Percentiles rank a stretch among this genome's conserved stretches.
phyloP scores from a whole-genome alignment of 2,797 vertebrate genomes.

The Mastacembelus armatus region DNA sequence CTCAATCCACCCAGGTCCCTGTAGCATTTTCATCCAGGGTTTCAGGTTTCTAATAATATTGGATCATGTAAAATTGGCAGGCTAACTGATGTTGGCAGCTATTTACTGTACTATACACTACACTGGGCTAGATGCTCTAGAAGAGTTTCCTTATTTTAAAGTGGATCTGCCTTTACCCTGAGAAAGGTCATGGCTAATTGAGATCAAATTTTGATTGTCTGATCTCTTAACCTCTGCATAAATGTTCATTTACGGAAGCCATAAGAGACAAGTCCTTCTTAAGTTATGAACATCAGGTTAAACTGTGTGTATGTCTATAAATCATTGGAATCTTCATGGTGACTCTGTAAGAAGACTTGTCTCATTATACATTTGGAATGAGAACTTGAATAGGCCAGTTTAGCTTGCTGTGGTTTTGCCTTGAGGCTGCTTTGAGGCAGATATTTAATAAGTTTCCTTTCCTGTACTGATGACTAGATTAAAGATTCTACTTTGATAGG shows the following conservation, averaged over 20 bases:
- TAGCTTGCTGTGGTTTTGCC: constrained; percentile 69
- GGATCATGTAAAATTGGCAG: constrained; percentile 76
- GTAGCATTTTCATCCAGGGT: constrained; percentile 59
- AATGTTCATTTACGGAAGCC: constrained; percentile 65
- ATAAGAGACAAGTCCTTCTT: constrained; percentile 48
- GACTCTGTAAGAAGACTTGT: constrained; percentile 46
- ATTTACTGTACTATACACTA: constrained; percentile 60
- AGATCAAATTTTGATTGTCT: constrained; percentile 70
- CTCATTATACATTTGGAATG: constrained; percentile 66
- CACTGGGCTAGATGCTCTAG: constrained; percentile 51
- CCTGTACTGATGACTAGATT: constrained; percentile 63
- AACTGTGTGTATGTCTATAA: constrained; percentile 53
- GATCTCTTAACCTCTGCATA: constrained; percentile 62
- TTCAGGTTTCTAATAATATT: constrained; percentile 73
- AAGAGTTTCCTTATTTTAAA: constrained; percentile 52
- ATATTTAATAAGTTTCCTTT: constrained; percentile 69
- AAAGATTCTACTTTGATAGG: constrained; percentile 57
- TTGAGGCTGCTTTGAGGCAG: constrained; percentile 66
- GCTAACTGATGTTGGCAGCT: constrained; percentile 73
- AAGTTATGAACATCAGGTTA: constrained; percentile 40
- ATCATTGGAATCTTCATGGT: constrained; percentile 54
- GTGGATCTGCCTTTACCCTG: constrained; percentile 34
- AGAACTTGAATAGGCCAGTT: constrained; percentile 68
- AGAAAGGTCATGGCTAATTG: constrained; percentile 73
- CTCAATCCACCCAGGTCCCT: constrained; percentile 47